These are phyloP conservation scores for Chromoteleia sp. DNA, from an alignment of 2,888 invertebrate genomes.

Conservation along the genomic window DNA sequence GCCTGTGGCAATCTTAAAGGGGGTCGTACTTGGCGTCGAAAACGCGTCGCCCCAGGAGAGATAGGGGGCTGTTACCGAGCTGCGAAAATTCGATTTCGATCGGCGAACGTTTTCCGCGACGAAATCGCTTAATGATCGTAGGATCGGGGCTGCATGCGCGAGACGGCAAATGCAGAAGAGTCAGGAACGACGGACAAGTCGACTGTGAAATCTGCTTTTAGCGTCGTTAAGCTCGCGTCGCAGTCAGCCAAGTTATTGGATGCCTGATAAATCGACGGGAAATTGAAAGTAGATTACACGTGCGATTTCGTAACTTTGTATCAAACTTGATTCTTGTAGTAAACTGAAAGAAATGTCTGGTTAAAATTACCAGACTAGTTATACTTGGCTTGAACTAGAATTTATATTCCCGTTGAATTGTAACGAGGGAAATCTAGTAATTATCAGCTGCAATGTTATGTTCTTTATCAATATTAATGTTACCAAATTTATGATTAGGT, in stretches of 20 bases:
- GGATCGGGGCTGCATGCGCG: conserved; percentile 32
- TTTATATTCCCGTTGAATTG: too few relatives aligned
- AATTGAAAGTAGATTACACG: conserved; percentile 74
- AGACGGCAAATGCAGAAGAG: conserved; percentile 41
- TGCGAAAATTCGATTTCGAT: conserved; percentile 61
- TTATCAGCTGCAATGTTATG: too few relatives aligned
- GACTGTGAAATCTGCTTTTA: conserved; percentile 79
- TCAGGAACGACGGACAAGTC: conserved; percentile 64
- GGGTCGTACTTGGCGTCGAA: conserved; percentile 20
- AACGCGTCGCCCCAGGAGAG: conserved; percentile 52
- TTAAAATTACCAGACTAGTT: too few relatives aligned
- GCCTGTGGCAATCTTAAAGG: conserved; percentile 49
- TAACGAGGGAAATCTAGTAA: too few relatives aligned
- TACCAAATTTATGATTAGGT: too few relatives aligned
- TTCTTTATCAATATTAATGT: too few relatives aligned
- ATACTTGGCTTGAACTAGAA: too few relatives aligned
- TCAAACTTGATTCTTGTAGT: background rate
- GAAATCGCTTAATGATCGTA: conserved; percentile 69
- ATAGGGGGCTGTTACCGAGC: too few relatives aligned
- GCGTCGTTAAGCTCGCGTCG: conserved; percentile 73
- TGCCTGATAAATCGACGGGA: conserved; percentile 73
- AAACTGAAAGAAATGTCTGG: too few relatives aligned
- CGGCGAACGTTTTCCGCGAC: conserved; percentile 55
- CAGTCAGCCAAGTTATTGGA: conserved; percentile 73
- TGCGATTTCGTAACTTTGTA: conserved; percentile 42